Evolutionary conservation across 2,888 invertebrate species (phyloP).

Genomic region (Rhopalosiphum nymphaeae): DNA sequence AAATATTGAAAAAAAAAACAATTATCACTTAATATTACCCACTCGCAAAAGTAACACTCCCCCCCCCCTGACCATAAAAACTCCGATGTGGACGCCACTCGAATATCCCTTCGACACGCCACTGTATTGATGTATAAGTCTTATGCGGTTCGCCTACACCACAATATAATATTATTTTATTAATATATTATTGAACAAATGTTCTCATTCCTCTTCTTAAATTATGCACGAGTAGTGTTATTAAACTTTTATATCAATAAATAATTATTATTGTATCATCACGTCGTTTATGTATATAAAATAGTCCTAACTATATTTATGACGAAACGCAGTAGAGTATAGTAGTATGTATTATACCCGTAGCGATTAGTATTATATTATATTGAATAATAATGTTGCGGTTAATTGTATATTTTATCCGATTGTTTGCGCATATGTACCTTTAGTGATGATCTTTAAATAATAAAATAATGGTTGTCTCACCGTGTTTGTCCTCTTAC

Average conservation of each 20-base stretch:
- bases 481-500: not conserved
- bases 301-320: not conserved
- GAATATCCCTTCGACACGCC: not conserved
- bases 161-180: not conserved
- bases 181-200: not conserved
- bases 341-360: slow-evolving; percentile 25
- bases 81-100: not conserved
- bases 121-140: not conserved
- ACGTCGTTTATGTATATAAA: slow-evolving; percentile 23
- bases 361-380: slow-evolving; percentile 34
- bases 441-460: not conserved
- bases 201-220: not conserved
- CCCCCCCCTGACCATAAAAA: not conserved
- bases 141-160: not conserved
- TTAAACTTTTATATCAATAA: not conserved
- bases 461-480: not conserved
- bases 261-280: not conserved
- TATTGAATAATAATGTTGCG: slow-evolving; percentile 15
- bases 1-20: not conserved
- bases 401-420: slow-evolving; percentile 8
- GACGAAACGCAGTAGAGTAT: slow-evolving; percentile 12
- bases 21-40: not conserved
- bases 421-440: not conserved
- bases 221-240: not conserved
- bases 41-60: too few species aligned